Base-by-base conservation (phyloP, 2,797 vertebrate species). In the Dendrocincla fuliginosa region DNA sequence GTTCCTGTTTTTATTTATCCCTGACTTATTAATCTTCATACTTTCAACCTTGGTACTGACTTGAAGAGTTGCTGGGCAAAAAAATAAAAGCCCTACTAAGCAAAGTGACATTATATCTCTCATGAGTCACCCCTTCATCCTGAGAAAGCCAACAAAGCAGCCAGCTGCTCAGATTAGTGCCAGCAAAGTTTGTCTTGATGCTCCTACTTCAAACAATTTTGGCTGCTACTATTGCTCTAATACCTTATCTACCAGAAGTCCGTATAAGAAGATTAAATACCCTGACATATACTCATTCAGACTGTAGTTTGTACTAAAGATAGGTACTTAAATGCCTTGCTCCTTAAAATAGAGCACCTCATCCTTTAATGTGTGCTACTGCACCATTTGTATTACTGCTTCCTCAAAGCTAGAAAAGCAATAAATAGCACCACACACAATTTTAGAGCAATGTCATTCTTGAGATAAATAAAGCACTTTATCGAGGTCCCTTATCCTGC, bases 391-490 rank as follows among this genome's bases (percentile, higher is more conserved):
- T 77, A 53, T 49, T 68, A 71, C 67, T 55, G 57, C 80, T 87
- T 94, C 56, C 68, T 90, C 82, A 91, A 77, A 89, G 64, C 70
- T 24, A 77, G 37, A 42, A 92, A 73, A 87, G 25, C 13, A 82
- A 67, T 59, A 92, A 84, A 91, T 70, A 68, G 27, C 47, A 85
- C 39, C 25, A 53, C 25, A 41, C 37, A 59, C 24, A 24, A 25
- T 70, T 89, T 75, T 67, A 81, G 64, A 88, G 80, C 84, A 78
- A 79, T n/a, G 63, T 28, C 59, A 78, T 73, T 95, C 83, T 87
- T 63, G 63, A 91, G 83, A 93, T 91, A 84, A 95, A 78, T 65
- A 88, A 95, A 95, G 63, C 89, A 83, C 80, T 96, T 94, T 16
- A 53, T 25, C n/a, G 27, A 64, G 71, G 44, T 63, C 86, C 80